These are phyloP conservation scores for Rhinolophus sinicus DNA, from an alignment of 2,113 vertebrate species.

Conservation along the genomic window DNA sequence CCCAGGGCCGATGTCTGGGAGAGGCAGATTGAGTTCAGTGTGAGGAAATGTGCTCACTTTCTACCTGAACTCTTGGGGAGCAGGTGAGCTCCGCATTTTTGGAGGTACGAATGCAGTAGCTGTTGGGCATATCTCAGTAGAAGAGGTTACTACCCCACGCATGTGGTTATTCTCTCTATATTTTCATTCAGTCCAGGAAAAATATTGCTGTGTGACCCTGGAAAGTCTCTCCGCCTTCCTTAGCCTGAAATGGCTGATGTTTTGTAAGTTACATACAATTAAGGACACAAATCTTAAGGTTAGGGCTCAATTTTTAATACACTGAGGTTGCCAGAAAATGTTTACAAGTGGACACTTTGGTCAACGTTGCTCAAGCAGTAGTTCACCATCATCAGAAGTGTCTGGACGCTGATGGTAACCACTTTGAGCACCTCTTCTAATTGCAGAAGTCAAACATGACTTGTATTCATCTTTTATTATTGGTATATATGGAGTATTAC, in stretches of 20 bases:
- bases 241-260: background rate
- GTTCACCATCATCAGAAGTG: too few species aligned
- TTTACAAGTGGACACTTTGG: too few species aligned
- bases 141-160: background rate
- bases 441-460: too few species aligned
- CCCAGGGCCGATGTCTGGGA: background rate
- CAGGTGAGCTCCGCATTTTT: fast-evolving
- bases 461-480: too few species aligned
- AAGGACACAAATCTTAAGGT: background rate
- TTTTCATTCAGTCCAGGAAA: background rate
- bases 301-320: background rate
- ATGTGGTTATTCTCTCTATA: background rate
- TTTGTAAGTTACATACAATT: background rate
- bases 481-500: too few species aligned
- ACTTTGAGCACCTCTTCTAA: too few species aligned
- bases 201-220: background rate
- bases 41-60: background rate
- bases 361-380: too few species aligned
- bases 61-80: background rate
- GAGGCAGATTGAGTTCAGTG: background rate
- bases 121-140: too few species aligned
- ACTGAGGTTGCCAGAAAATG: too few species aligned
- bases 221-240: background rate
- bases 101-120: background rate
- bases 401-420: too few species aligned